Conservation (phyloP, 2,113 vertebrate genomes). For the Etheostoma spectabile region DNA sequence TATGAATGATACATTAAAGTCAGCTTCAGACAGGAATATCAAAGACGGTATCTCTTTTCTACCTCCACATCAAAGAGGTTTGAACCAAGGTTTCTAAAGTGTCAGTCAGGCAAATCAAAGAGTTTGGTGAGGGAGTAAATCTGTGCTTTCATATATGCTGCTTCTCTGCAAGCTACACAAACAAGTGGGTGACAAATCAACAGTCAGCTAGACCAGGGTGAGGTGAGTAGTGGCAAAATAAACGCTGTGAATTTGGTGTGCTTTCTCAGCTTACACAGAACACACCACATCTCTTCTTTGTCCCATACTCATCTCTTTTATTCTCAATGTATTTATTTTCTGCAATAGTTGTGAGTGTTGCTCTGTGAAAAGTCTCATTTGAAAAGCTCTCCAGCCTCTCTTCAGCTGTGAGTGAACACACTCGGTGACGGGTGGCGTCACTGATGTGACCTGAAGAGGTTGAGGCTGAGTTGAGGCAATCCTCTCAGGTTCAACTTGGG, state of each 20-base stretch:
- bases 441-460: constrained; percentile 66
- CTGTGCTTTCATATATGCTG: constrained; percentile 17
- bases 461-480: constrained; percentile 37
- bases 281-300: background rate
- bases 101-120: constrained; percentile 1
- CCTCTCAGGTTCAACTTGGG: constrained; percentile 43
- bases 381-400: constrained; percentile 46
- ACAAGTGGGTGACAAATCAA: constrained; percentile 13
- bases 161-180: constrained; percentile 23
- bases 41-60: background rate
- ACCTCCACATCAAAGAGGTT: background rate
- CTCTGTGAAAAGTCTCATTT: constrained; percentile 47
- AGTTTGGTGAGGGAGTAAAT: constrained; percentile 14
- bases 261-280: constrained; percentile 2
- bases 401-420: constrained; percentile 25
- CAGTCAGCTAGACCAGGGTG: background rate
- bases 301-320: constrained; percentile 11
- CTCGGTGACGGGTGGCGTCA: constrained; percentile 23
- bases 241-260: background rate
- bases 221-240: background rate
- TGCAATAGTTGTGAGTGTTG: constrained; percentile 54
- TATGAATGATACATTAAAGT: background rate
- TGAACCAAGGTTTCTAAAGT: background rate
- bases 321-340: constrained; percentile 30
- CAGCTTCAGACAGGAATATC: background rate